Conservation (phyloP, 2,797 vertebrate species). For the Melopsittacus undulatus region DNA sequence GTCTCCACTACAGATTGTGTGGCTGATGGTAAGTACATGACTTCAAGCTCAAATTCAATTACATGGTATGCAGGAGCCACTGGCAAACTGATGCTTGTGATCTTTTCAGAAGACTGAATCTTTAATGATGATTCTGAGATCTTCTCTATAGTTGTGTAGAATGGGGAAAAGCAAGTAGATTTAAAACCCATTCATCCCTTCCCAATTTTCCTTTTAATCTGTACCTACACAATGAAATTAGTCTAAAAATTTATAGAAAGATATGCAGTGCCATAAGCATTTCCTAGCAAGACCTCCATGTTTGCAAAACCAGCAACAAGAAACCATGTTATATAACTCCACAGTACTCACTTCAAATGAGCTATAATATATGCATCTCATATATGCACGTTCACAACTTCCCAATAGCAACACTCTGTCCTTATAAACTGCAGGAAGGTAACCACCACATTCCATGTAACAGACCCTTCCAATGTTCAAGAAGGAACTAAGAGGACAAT, state of each 20-base stretch:
- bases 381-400: background rate
- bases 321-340: background rate
- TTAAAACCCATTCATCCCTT: background rate
- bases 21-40: conserved; percentile 88
- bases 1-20: conserved; percentile 67
- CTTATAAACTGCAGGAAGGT: background rate
- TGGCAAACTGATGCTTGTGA: conserved; percentile 92
- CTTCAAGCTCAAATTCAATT: conserved; percentile 92
- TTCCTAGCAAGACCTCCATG: background rate
- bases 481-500: background rate
- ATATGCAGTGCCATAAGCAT: background rate
- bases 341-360: background rate
- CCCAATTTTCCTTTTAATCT: background rate
- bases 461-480: background rate
- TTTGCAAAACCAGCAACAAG: background rate
- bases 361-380: background rate
- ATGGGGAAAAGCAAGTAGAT: background rate
- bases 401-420: background rate
- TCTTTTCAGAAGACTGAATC: conserved; percentile 93
- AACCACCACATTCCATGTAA: background rate
- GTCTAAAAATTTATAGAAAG: background rate
- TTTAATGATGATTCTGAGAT: conserved; percentile 79
- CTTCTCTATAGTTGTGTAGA: conserved; percentile 76
- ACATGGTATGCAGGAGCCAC: conserved; percentile 89
- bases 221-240: background rate